phyloP scores from a whole-genome alignment of 2,888 invertebrate species.

The Andrena dorsata region DNA sequence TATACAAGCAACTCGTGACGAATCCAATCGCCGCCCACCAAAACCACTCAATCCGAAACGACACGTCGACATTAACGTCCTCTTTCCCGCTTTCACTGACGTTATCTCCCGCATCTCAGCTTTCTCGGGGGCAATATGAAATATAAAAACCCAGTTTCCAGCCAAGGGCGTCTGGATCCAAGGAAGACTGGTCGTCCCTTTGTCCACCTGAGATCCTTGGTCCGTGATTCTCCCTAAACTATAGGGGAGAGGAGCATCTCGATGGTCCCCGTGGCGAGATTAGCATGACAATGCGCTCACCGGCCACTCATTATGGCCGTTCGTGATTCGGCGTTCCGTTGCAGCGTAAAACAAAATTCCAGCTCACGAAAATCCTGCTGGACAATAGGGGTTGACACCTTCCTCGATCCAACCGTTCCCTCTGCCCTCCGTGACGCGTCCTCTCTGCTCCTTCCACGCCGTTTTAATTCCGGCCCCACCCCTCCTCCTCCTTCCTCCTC shows the following conservation, averaged over 20 bases:
- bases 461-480: slow-evolving; percentile 37
- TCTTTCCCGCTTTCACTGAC: slow-evolving; percentile 5
- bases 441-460: not conserved
- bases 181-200: slow-evolving; percentile 81
- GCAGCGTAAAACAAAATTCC: slow-evolving; percentile 76
- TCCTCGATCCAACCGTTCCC: slow-evolving; percentile 64
- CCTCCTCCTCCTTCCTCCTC: slow-evolving; percentile 47
- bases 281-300: slow-evolving; percentile 83
- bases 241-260: slow-evolving; percentile 62
- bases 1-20: no score
- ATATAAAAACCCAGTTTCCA: slow-evolving; percentile 71
- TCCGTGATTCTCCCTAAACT: slow-evolving; percentile 73
- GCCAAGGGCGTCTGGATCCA: slow-evolving; percentile 67
- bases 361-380: slow-evolving; percentile 72
- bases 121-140: slow-evolving; percentile 29
- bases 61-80: slow-evolving; percentile 2
- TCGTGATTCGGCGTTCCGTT: slow-evolving; percentile 67
- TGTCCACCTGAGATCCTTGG: slow-evolving; percentile 76
- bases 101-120: slow-evolving; percentile 10
- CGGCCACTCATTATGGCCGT: slow-evolving; percentile 82
- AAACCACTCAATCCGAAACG: not conserved
- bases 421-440: slow-evolving; percentile 36
- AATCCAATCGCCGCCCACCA: not conserved
- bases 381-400: slow-evolving; percentile 77
- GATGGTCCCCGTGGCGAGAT: slow-evolving; percentile 75